Percentiles rank a stretch among this genome's conserved stretches.
Evolutionary conservation across 2,113 vertebrate species (phyloP).

Genomic region (Nannobrachium achirus): DNA sequence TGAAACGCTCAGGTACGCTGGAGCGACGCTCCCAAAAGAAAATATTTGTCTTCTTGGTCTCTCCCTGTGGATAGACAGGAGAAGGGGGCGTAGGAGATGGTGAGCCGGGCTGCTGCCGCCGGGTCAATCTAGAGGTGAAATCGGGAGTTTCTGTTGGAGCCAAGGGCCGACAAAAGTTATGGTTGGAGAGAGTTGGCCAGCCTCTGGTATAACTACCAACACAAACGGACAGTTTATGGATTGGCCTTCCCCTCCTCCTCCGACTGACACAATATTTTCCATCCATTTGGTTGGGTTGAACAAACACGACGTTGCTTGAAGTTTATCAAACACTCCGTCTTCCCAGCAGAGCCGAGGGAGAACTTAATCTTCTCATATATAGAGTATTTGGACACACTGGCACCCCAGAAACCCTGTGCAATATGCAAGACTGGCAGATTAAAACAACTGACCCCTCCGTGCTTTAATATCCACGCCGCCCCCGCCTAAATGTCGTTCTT

Average conservation of each 20-base stretch:
- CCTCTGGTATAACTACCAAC: constrained; percentile 66
- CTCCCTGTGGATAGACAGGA: constrained; percentile 14
- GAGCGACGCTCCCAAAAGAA: constrained; percentile 52
- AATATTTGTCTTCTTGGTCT: constrained; percentile 55
- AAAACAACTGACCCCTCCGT: constrained; percentile 29
- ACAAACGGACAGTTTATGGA: constrained; percentile 74
- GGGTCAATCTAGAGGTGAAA: constrained; percentile 50
- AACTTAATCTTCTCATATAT: constrained; percentile 68
- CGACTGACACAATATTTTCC: constrained; percentile 78
- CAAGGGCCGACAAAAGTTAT: constrained; percentile 65
- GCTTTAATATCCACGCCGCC: constrained; percentile 52
- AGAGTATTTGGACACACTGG: constrained; percentile 49
- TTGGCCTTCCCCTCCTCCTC: constrained; percentile 49
- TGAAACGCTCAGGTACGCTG: constrained; percentile 79
- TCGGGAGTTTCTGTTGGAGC: constrained; percentile 50
- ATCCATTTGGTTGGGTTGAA: constrained; percentile 70
- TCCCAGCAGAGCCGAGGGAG: constrained; percentile 64
- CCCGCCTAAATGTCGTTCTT: constrained; percentile 55
- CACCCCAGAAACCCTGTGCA: constrained; percentile 28
- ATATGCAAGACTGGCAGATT: constrained; percentile 34
- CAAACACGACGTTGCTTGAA: constrained; percentile 71
- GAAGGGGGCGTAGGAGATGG: constrained; percentile 28
- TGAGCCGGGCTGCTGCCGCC: constrained; percentile 7
- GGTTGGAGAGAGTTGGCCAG: constrained; percentile 64
- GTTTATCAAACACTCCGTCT: constrained; percentile 81